Evolutionary conservation across 2,113 vertebrate genomes (phyloP), one percentile per base, ranked within the genome.

Genomic region (Aspidoscelis tigris): DNA sequence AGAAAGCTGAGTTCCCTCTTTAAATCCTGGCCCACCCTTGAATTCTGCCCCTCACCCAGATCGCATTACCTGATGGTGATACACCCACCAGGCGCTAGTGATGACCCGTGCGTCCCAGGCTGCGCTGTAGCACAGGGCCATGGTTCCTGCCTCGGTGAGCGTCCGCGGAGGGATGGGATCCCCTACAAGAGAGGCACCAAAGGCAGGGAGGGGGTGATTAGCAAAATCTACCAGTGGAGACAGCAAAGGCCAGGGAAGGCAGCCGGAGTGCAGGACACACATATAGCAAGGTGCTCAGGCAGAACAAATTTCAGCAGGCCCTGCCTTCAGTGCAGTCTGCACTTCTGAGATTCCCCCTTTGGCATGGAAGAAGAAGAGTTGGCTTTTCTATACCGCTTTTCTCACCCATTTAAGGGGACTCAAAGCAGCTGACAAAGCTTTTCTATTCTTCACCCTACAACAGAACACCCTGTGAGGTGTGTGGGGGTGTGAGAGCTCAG

Each of bases 31-130:
- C 44, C 6, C 20, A 41, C 4, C 2, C 6, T 2, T 80, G 33
- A 47, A 0, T 0, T 4, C 10, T 73, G 69, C 75, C 70, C 10
- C 3, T 0, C 0, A 53, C 43, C 3, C 0, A 70, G 75, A 43
- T 0, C 33, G 73, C 58, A 89, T 96, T 81, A 99, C 99, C 98
- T 99, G 99, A 93, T 97, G 96, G 93, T 99, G 98, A 92, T 98
- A 95, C 90, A 99, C 99, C 99, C 99, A 99, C 99, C 99, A 99
- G 64, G 99, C 99, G 2, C 98, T 99, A 87, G 98, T 99, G 95
- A 99, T 96, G 11, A 99, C 96, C 0, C 99, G 98, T 11, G 99
- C 98, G 0, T 99, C 99, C 99, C 99, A 99, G 72, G 99, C 99
- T 6, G 97, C 98, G 5, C 99, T 99, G 94, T 99, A 99, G 86